Conservation (phyloP, 2,888 invertebrate species). For the Chaetoderma sp. region DNA sequence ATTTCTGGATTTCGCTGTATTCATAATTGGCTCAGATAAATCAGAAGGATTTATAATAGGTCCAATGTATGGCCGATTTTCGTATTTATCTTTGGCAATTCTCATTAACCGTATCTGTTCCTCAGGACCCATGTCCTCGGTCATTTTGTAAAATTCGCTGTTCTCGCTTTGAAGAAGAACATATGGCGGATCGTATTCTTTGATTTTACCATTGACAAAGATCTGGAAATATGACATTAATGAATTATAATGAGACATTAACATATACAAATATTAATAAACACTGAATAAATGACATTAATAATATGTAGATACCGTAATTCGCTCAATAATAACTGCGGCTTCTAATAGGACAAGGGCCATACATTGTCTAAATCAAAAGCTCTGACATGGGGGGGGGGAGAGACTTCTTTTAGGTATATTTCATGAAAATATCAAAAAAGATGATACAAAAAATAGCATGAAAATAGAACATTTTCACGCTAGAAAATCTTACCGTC, state of each 20-base stretch:
- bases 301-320: too few relatives aligned
- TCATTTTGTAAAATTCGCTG: constrained; percentile 35
- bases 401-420: too few relatives aligned
- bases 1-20: constrained; percentile 19
- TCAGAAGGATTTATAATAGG: constrained; percentile 41
- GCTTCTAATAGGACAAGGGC: too few relatives aligned
- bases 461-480: too few relatives aligned
- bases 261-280: too few relatives aligned
- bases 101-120: constrained; percentile 35
- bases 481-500: too few relatives aligned
- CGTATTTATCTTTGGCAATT: constrained; percentile 41
- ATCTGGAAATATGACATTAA: constrained; percentile 80
- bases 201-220: constrained; percentile 80
- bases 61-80: constrained; percentile 44
- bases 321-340: too few relatives aligned
- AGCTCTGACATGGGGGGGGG: too few relatives aligned
- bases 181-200: constrained; percentile 84
- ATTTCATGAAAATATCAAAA: too few relatives aligned
- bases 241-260: neutral
- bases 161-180: constrained; percentile 66
- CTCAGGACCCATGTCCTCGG: constrained; percentile 37
- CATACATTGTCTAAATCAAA: too few relatives aligned
- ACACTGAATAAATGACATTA: too few relatives aligned
- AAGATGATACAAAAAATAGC: too few relatives aligned
- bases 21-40: constrained; percentile 29